These are phyloP conservation scores for Lutraria rhynchaena DNA, from an alignment of 1,140 invertebrate species.

Conservation along the genomic window DNA sequence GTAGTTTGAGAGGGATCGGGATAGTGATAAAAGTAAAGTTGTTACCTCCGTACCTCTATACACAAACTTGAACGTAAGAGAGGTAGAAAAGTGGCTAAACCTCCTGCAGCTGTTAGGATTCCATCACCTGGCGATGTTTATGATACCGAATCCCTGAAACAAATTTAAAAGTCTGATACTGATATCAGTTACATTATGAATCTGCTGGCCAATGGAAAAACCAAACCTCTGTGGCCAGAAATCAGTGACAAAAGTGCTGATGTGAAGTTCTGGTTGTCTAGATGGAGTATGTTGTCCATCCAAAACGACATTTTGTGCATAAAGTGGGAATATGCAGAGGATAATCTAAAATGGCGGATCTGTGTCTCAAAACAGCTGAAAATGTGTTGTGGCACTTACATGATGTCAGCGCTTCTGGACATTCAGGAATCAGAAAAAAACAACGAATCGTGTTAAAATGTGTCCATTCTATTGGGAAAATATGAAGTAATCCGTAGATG, in stretches of 20 bases:
- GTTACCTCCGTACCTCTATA: no score
- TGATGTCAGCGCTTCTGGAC: constrained; percentile 20
- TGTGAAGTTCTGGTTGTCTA: constrained; percentile 32
- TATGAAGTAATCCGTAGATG: constrained; percentile 6
- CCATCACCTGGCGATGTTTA: not conserved
- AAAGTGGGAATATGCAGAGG: constrained; percentile 20
- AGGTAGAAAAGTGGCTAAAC: constrained; percentile 20
- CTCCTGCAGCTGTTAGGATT: not conserved
- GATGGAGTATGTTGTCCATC: constrained; percentile 23
- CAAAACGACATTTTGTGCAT: constrained; percentile 35
- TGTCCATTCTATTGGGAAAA: constrained; percentile 34
- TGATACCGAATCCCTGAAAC: not conserved
- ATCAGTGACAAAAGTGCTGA: constrained; percentile 12
- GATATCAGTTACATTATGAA: constrained; percentile 30
- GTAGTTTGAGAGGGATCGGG: no score
- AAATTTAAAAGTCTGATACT: not conserved
- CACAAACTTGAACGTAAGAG: constrained; percentile 3
- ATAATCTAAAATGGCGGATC: constrained; percentile 11
- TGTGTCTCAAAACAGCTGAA: not conserved
- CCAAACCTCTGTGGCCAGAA: not conserved
- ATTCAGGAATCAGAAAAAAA: constrained; percentile 10
- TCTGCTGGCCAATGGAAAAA: not conserved
- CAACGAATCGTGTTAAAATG: not conserved
- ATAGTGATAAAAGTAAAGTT: no score
- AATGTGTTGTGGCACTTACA: constrained; percentile 39